Conservation (phyloP, 2,888 invertebrate genomes). For the Rosalia funebris region DNA sequence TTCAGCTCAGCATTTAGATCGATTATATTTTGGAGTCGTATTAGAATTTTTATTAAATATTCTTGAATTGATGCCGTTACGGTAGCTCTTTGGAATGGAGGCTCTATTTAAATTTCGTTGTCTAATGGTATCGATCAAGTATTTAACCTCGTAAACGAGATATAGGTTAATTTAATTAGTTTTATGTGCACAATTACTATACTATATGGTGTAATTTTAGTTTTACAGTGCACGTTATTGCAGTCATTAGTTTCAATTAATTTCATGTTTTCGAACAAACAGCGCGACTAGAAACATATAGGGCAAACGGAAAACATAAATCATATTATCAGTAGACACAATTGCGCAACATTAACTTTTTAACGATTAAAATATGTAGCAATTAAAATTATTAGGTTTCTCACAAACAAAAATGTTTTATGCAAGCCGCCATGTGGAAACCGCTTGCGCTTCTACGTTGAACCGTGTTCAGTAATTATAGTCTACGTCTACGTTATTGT, state of each 20-base stretch:
- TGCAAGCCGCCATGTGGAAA: too few relatives aligned
- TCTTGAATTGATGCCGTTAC: too few relatives aligned
- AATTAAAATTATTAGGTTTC: too few relatives aligned
- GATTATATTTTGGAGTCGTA: too few relatives aligned
- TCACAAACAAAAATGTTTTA: too few relatives aligned
- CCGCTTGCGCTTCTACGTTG: not conserved
- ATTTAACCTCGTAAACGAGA: not conserved
- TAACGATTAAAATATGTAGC: too few relatives aligned
- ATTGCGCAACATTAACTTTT: too few relatives aligned
- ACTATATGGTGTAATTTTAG: slow-evolving; percentile 1
- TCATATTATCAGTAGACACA: too few relatives aligned
- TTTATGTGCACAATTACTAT: not conserved
- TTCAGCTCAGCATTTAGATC: too few relatives aligned
- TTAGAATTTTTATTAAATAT: too few relatives aligned
- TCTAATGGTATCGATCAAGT: not conserved
- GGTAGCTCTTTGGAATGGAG: too few relatives aligned
- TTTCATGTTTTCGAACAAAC: slow-evolving; percentile 5
- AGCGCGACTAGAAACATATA: slow-evolving; percentile 5
- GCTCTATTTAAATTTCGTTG: too few relatives aligned
- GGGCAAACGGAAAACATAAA: slow-evolving; percentile 9
- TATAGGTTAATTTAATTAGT: slow-evolving; percentile 12
- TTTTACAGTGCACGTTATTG: slow-evolving; percentile 6
- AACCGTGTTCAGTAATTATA: not conserved
- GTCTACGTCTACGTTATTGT: not conserved
- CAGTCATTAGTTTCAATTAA: slow-evolving; percentile 16